These are phyloP conservation scores for Bruchidius siliquastri DNA, from an alignment of 2,888 invertebrate genomes.

Conservation along the genomic window DNA sequence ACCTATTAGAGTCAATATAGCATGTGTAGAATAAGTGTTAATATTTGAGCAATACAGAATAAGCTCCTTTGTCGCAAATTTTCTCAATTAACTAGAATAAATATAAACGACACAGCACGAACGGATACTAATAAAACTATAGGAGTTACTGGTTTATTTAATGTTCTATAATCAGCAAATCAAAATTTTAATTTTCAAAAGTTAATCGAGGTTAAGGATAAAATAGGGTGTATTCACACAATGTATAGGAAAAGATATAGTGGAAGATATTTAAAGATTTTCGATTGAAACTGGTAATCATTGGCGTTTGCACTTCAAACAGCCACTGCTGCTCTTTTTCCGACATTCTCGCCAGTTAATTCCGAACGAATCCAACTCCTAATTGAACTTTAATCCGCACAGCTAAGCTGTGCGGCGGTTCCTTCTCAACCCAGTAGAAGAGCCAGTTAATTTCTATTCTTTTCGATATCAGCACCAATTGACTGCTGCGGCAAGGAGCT, in stretches of 20 bases:
- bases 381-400: not conserved
- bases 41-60: too few species aligned
- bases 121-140: too few species aligned
- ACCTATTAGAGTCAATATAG: too few species aligned
- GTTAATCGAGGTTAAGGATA: too few species aligned
- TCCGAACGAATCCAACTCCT: not conserved
- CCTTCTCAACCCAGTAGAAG: not conserved
- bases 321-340: not conserved
- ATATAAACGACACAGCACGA: too few species aligned
- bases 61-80: too few species aligned
- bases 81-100: too few species aligned
- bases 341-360: not conserved
- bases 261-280: not conserved
- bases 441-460: not conserved
- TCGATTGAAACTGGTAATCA: not conserved
- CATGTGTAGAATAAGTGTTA: too few species aligned
- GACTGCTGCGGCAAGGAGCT: not conserved
- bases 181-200: too few species aligned
- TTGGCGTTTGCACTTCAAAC: not conserved
- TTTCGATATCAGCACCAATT: not conserved
- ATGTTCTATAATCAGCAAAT: too few species aligned
- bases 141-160: too few species aligned
- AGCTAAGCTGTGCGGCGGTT: not conserved
- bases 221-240: too few species aligned
- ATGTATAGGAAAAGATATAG: not conserved